Evolutionary conservation across 2,888 invertebrate species (phyloP), one percentile per base, ranked within the genome.

Genomic region (Lasius fuliginosus): DNA sequence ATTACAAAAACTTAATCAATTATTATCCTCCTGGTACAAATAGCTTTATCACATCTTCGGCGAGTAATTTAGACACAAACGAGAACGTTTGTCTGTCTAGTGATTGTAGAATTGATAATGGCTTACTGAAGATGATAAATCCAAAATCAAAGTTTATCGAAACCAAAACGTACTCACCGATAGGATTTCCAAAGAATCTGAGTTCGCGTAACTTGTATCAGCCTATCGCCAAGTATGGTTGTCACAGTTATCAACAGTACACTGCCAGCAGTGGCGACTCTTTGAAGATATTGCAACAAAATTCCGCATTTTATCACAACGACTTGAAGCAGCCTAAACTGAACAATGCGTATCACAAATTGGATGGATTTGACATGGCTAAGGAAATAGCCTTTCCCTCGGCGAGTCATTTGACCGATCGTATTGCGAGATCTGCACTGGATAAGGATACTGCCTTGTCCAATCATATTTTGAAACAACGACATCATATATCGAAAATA

Each of bases 161-260:
- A 74, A 87, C 69, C 36, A 89, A 92, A 73, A 90, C 90, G 4
- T 94, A 93, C 73, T 94, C 93, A 4, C 92, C 94, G 0, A 93
- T 93, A 30, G 92, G 92, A n/a, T 94, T 94, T 82, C 92, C 94
- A 23, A 92, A 92, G 46, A 93, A 93, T 60, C 69, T 93, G 46
- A 90, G 89, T 11, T 86, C 90, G 11, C 89, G 89, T 40, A 88
- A 89, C 30, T 49, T 88, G 27, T 92, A 93, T n/a, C 92, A 93
- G 86, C 79, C 92, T 46, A 82, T 91, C 33, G 86, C 89, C 9
- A 94, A 94, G 36, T 94, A 93, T 74, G 93, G 93, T 85, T 94
- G 93, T 90, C 93, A 93, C 56, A 88, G 84, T 84, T 94, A 93
- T 88, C 94, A 94, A 77, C 92, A 92, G 79, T 94, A 92, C 89